Base-by-base conservation (phyloP, 2,888 invertebrate species). In the Colletes collaris region DNA sequence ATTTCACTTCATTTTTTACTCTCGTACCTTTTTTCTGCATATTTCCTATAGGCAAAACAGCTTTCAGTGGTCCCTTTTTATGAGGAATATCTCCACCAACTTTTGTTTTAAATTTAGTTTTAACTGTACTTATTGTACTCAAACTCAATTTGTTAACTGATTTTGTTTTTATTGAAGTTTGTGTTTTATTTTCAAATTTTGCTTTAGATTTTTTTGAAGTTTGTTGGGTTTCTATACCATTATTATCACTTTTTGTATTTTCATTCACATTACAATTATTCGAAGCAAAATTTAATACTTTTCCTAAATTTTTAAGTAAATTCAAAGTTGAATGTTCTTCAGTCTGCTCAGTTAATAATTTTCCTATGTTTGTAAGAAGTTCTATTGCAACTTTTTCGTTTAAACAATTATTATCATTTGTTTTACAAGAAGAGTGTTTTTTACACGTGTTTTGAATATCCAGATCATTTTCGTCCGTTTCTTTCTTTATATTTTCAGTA, bases 51-150 rank as follows among this genome's bases (percentile, higher is more conserved):
- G 92, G 92, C 82, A 92, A 83, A 13, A 92, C 44, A 6, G 93
- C 93, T 79, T 91, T 93, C 80, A 93, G 72, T 16, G 93, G 93
- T 19, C 92, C 92, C 71, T 85, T 92, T 69, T 90, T 92, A 37
- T 74, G 66, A 37, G 84, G 71, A 16, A 80, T 53, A 27, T 87
- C 84, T 3, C 69, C 8, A 27, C 82, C 87, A 5, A 68, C 3
- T 62, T 90, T 92, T 53, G 88, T 88, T 19, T 89, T 89, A 0
- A 92, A 77, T 81, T 88, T 91, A 37, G 76, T 86, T 81, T 89
- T 92, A 13, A 90, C 86, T 4, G 64, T 67, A 50, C 7, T 46
- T 59, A 80, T 63, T 7, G 49, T 63, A 0, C 83, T 59, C 4
- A 80, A 72, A 35, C 80, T 82, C 50, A 44, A 60, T 72, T 76